phyloP scores from a whole-genome alignment of 1,140 invertebrate genomes.

The Drosophila novamexicana region DNA sequence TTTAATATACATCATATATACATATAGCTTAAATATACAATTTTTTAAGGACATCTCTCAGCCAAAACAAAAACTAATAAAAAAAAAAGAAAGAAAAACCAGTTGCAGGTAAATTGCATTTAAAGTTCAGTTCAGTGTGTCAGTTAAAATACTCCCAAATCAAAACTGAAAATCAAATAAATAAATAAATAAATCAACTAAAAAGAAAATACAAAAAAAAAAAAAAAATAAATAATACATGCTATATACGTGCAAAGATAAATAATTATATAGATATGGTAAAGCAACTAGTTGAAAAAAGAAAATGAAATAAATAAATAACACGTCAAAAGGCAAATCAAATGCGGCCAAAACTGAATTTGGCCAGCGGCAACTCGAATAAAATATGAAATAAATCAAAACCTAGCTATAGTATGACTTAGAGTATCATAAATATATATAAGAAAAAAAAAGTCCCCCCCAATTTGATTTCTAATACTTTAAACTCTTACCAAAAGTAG shows the following conservation, averaged over 20 bases:
- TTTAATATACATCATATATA: conserved; percentile 5
- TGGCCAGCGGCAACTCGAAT: background rate
- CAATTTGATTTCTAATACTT: background rate
- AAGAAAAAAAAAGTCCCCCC: background rate
- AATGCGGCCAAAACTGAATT: conserved; percentile 1
- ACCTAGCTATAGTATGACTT: conserved; percentile 3
- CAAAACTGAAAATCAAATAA: conserved; percentile 74
- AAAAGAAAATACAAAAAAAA: conserved; percentile 35
- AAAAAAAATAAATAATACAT: conserved; percentile 45
- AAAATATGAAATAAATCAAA: conserved; percentile 24
- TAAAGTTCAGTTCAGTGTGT: conserved; percentile 59
- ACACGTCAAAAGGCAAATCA: conserved; percentile 16
- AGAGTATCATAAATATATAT: conserved; percentile 13
- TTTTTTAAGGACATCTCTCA: conserved; percentile 25
- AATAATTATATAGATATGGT: conserved; percentile 38
- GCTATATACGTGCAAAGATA: conserved; percentile 41
- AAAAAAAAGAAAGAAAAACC: conserved; percentile 7
- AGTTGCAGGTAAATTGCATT: conserved; percentile 75
- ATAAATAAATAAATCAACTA: conserved; percentile 62
- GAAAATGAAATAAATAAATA: background rate
- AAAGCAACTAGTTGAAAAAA: conserved; percentile 6
- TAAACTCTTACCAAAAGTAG: conserved; percentile 1
- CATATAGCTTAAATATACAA: conserved; percentile 33
- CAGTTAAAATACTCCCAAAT: conserved; percentile 49
- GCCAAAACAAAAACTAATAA: conserved; percentile 1